Evolutionary conservation across 2,888 invertebrate species (phyloP).

Genomic region (Nebria salina): DNA sequence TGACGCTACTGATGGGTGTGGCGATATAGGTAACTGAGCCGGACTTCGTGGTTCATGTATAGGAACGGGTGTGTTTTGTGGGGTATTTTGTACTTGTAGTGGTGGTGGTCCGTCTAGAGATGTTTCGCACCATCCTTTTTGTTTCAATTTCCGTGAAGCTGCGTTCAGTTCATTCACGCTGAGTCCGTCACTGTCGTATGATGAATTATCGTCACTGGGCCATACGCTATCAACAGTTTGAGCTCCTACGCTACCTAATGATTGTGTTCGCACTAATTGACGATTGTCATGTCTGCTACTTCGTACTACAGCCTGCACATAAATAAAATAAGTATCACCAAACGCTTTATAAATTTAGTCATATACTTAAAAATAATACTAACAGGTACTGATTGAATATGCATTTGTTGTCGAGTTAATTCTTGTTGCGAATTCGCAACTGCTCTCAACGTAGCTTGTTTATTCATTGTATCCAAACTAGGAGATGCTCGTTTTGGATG

Average conservation of each 20-base stretch:
- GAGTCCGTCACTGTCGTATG: slow-evolving; percentile 60
- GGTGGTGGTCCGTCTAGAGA: slow-evolving; percentile 59
- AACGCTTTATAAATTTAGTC: background rate
- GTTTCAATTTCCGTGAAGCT: slow-evolving; percentile 58
- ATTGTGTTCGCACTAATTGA: slow-evolving; percentile 67
- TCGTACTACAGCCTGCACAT: slow-evolving; percentile 23
- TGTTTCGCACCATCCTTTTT: slow-evolving; percentile 63
- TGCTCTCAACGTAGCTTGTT: slow-evolving; percentile 51
- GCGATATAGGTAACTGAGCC: slow-evolving; percentile 50
- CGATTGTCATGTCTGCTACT: slow-evolving; percentile 56
- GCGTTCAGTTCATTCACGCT: slow-evolving; percentile 56
- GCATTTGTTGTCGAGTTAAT: slow-evolving; percentile 17
- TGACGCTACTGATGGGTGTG: slow-evolving; percentile 45
- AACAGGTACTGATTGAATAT: slow-evolving; percentile 1
- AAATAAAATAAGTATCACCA: background rate
- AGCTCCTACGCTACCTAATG: slow-evolving; percentile 68
- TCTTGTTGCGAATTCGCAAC: slow-evolving; percentile 30
- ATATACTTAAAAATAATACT: background rate
- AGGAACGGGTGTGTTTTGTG: slow-evolving; percentile 48
- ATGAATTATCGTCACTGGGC: slow-evolving; percentile 62
- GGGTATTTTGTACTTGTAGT: slow-evolving; percentile 31
- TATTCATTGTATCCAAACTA: slow-evolving; percentile 55
- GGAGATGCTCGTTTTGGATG: slow-evolving; percentile 58
- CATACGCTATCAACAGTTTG: slow-evolving; percentile 60
- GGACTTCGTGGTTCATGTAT: slow-evolving; percentile 41